Base-by-base conservation (phyloP, 2,113 vertebrate genomes). In the Dromaius novaehollandiae region DNA sequence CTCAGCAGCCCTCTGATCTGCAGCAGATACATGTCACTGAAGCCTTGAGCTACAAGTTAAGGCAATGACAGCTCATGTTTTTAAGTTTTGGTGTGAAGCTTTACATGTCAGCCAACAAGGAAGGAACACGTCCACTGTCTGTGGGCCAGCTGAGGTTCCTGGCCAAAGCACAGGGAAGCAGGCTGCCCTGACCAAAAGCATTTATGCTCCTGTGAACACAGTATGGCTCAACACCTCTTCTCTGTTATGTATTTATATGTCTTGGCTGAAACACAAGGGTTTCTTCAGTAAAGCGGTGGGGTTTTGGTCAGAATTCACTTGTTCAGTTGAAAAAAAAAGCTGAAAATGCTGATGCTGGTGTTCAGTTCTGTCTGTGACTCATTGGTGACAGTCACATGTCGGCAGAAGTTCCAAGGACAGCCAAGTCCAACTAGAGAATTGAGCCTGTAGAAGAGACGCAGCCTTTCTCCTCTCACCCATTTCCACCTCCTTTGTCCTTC, bases 251-350 rank as follows among this genome's bases (percentile, higher is more conserved):
- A 38, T 93, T 96, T 91, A 69, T 93, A 48, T 69, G 40, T 76
- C 55, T 93, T 96, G 95, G 88, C 75, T 83, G 79, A 88, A 96
- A 75, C 26, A 64, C 40, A 78, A 69, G 42, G 51, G 44, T 91
- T 97, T 90, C 58, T 93, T 93, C 90, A 75, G 26, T 88, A 74
- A 83, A 86, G 71, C 80, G 86, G 16, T 40, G 24, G 24, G 40
- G 7, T 3, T 81, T 90, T 66, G 44, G 58, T 94, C 58, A 90
- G 75, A 86, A 91, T 89, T 80, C 53, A 88, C 15, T 17, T 53
- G 28, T 36, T 77, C 40, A 63, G 22, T 13, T 91, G 71, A 53
- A 91, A 95, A 28, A 28, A 89, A 88, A 66, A 40, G 32, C 50
- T 93, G 64, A 73, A 87, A 13, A 22, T 44, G 26, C 34, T 80